Base-by-base conservation (phyloP, 2,888 invertebrate species). In the Cristatella mucedo region DNA sequence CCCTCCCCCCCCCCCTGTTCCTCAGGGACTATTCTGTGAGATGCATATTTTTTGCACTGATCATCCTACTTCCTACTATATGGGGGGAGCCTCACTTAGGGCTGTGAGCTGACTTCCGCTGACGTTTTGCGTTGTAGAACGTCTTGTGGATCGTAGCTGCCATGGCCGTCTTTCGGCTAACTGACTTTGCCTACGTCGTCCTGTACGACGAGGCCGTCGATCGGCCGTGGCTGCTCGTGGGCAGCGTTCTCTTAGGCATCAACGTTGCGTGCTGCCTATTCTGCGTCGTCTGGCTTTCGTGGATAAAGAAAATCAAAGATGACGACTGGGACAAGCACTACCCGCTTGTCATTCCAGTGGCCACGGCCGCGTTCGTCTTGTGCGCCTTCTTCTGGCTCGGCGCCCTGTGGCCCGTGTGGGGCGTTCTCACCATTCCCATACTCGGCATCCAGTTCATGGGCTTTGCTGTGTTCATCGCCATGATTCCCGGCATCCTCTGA, bases 321-420 rank as follows among this genome's bases (percentile, higher is more conserved):
- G 57, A 60, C 38, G 50, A 61, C 21, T 65, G 64, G 64, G 63
- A 63, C 41, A 49, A 46, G 29, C 43, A 40, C 4, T 59, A 59
- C 43, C 62, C 63, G 4, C 48, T 53, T 21, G 56, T 56, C 21
- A 61, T 65, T 40, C 64, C 64, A 5, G 43, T 59, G 26, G 63
- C 64, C 3, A 62, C 63, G n/a, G 60, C 55, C 6, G 45, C 53
- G 15, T 58, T 57, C 44, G 46, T 58, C 19, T 29, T 57, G 30
- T 60, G 59, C n/a, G 50, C 54, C 7, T 44, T 61, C 18, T 56
- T 57, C 63, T 63, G 63, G 36, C 53, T 51, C 19, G 48, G 61
- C 18, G 57, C 56, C 7, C 42, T 65, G 37, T 65, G 65, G 65
- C 63, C 65, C 3, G 51, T 64, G 1, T 65, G 58, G 57, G 53